A percentile compares a stretch with the other conserved stretches of the same genome.
Evolutionary conservation across 1,140 invertebrate genomes (phyloP).

Genomic region (Stratiolaelaps scimitus): DNA sequence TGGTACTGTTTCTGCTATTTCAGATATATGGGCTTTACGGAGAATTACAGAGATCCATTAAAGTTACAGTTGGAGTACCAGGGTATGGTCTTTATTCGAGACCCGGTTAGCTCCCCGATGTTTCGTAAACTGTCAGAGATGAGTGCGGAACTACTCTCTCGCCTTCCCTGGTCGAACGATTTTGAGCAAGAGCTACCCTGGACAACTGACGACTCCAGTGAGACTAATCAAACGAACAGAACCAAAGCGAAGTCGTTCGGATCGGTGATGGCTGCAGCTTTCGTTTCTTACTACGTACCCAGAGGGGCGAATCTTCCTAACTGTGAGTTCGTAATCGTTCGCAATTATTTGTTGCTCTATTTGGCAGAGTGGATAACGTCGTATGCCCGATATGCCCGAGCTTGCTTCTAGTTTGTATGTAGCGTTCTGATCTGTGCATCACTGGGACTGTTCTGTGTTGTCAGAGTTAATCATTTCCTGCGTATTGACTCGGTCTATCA

Average conservation of each 20-base stretch:
- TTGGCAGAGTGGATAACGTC: no score
- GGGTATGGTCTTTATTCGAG: not conserved
- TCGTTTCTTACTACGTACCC: not conserved
- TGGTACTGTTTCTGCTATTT: not conserved
- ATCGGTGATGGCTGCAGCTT: not conserved
- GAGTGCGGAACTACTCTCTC: not conserved
- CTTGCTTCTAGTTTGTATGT: no score
- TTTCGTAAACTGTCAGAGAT: not conserved
- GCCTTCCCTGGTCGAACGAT: not conserved
- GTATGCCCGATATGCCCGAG: no score
- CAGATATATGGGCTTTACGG: conserved; percentile 3
- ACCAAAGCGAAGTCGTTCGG: not conserved
- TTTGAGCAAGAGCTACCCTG: no score
- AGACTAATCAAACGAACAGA: not conserved
- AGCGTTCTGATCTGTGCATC: no score
- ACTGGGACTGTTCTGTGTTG: no score
- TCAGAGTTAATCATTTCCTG: not conserved
- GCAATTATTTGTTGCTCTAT: no score
- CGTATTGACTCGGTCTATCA: not conserved
- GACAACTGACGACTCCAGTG: no score
- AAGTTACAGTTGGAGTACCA: not conserved
- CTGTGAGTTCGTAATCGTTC: no score
- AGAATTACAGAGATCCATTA: not conserved
- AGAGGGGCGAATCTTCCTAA: conserved; percentile 1
- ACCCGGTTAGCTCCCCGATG: not conserved